Percentiles rank a stretch among this genome's conserved stretches.
Evolutionary conservation across 2,888 invertebrate genomes (phyloP).

Genomic region (Thymelicus acteon): DNA sequence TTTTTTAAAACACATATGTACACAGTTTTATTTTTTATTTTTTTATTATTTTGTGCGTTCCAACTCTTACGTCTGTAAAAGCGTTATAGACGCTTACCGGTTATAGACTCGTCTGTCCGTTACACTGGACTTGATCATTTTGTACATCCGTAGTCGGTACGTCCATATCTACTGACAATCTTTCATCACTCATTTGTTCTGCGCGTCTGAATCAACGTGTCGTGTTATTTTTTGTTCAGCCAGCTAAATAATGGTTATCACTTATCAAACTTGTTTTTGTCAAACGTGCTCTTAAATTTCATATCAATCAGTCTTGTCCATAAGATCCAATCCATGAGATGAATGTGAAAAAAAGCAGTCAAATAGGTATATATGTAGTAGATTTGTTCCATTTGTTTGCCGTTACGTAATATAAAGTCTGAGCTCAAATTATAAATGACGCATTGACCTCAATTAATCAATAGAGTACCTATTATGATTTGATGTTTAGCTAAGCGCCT

Average conservation of each 20-base stretch:
- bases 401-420: not conserved
- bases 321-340: constrained; percentile 5
- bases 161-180: constrained; percentile 47
- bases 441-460: constrained; percentile 7
- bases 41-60: not conserved
- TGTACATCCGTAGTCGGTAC: constrained; percentile 40
- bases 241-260: constrained; percentile 47
- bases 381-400: not conserved
- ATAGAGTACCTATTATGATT: not conserved
- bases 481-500: constrained; percentile 3
- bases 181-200: constrained; percentile 51
- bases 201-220: constrained; percentile 46
- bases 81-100: constrained; percentile 10
- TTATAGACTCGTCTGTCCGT: constrained; percentile 33
- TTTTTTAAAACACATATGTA: too few relatives aligned
- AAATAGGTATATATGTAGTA: too few relatives aligned
- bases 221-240: constrained; percentile 46
- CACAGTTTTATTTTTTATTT: not conserved
- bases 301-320: constrained; percentile 16
- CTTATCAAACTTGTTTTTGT: constrained; percentile 45
- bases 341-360: not conserved
- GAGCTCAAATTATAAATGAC: not conserved
- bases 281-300: constrained; percentile 37
- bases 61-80: not conserved
- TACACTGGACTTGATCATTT: constrained; percentile 39